Percentiles rank a stretch among this genome's conserved stretches.
Evolutionary conservation across 2,797 vertebrate species (phyloP).

Genomic region (Staurois parvus): DNA sequence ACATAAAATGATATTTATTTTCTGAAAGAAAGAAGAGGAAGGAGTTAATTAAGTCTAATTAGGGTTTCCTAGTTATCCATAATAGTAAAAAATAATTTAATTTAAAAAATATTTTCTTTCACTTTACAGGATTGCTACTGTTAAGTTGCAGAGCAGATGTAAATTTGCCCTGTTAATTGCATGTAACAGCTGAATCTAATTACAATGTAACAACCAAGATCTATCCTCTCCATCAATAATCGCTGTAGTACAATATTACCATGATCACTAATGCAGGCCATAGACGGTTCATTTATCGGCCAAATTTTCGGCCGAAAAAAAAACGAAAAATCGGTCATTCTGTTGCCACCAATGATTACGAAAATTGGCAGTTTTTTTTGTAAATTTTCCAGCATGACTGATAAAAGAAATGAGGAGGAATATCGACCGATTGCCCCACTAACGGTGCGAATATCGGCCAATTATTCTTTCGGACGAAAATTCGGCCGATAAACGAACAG

Average conservation of each 20-base stretch:
- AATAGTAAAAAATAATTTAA: neutral
- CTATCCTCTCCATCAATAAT: neutral
- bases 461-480: too few relatives aligned
- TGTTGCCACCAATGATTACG: too few relatives aligned
- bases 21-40: neutral
- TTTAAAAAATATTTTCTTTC: neutral
- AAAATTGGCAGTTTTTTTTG: too few relatives aligned
- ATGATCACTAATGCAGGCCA: too few relatives aligned
- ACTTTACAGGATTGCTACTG: neutral
- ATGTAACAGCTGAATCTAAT: neutral
- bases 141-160: neutral
- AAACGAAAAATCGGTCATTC: too few relatives aligned
- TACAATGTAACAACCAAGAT: neutral
- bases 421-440: too few relatives aligned
- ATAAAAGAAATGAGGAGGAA: too few relatives aligned
- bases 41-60: neutral
- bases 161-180: neutral
- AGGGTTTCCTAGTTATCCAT: neutral
- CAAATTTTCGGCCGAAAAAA: too few relatives aligned
- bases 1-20: neutral
- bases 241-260: neutral
- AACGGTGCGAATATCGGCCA: too few relatives aligned
- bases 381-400: too few relatives aligned
- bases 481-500: too few relatives aligned
- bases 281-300: too few relatives aligned